Percentiles rank a stretch among this genome's conserved stretches.
Conservation (phyloP, 2,797 vertebrate species). For the Lepidocolaptes lacrymiger region DNA sequence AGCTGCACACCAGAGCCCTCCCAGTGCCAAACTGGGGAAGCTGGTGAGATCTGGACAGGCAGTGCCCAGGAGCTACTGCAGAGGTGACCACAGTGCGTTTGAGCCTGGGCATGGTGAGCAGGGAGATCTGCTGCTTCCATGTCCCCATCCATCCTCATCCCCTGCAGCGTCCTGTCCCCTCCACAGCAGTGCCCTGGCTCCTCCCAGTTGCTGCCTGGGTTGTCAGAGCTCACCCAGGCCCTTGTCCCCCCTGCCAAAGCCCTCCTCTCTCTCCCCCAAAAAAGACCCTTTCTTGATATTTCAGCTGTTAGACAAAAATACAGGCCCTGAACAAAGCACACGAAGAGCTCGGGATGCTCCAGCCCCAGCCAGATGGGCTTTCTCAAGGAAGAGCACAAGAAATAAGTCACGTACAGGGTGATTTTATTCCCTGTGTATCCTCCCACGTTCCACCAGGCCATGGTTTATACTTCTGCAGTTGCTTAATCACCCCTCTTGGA, state of each 20-base stretch:
- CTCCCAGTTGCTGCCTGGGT: accelerated
- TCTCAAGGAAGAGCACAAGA: slow-evolving; percentile 2
- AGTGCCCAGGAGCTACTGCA: not conserved
- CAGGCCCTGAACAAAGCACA: not conserved
- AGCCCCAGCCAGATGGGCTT: not conserved
- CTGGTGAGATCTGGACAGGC: not conserved
- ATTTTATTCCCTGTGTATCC: not conserved
- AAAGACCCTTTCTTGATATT: not conserved
- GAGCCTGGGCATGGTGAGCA: not conserved
- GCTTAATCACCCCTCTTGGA: not conserved
- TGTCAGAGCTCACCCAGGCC: accelerated
- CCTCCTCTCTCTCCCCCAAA: not conserved
- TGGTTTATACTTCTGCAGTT: slow-evolving; percentile 20
- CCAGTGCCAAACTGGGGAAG: not conserved
- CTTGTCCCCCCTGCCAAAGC: accelerated
- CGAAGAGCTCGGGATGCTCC: not conserved
- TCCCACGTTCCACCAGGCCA: not conserved
- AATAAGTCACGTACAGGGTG: not conserved
- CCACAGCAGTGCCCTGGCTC: accelerated
- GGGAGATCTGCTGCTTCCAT: not conserved
- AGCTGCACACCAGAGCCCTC: not conserved
- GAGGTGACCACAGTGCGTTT: accelerated
- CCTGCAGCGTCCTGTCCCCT: not conserved
- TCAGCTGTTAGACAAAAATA: accelerated
- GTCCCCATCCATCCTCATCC: accelerated